Evolutionary conservation across 2,888 invertebrate species (phyloP).

Genomic region (Nephrotoma guestfalica): DNA sequence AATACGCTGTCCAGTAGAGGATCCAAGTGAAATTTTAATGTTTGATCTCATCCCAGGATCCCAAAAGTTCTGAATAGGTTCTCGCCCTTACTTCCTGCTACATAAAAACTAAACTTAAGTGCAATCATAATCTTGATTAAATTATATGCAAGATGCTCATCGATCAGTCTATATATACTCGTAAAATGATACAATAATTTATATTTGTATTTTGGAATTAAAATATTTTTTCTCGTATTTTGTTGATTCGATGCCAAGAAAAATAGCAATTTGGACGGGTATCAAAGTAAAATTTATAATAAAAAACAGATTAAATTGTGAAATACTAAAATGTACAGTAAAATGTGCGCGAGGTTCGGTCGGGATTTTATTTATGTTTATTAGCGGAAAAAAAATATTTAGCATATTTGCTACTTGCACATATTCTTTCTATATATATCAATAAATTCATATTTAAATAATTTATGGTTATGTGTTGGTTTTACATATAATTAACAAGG

Average conservation of each 20-base stretch:
- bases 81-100: too few species aligned
- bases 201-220: not conserved
- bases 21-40: too few species aligned
- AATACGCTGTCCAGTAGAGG: too few species aligned
- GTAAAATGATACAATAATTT: not conserved
- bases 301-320: not conserved
- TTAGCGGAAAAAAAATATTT: not conserved
- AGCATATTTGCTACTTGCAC: not conserved
- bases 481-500: not conserved
- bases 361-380: not conserved
- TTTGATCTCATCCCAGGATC: too few species aligned
- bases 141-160: too few species aligned
- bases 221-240: not conserved
- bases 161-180: too few species aligned
- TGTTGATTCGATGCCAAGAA: not conserved
- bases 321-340: not conserved
- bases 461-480: not conserved
- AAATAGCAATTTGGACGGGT: not conserved
- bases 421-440: not conserved
- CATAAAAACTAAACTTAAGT: too few species aligned
- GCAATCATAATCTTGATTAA: too few species aligned
- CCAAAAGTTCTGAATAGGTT: too few species aligned
- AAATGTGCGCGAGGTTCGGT: not conserved
- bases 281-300: not conserved
- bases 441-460: not conserved